Evolutionary conservation across 2,797 vertebrate species (phyloP).

Genomic region (Anableps anableps): DNA sequence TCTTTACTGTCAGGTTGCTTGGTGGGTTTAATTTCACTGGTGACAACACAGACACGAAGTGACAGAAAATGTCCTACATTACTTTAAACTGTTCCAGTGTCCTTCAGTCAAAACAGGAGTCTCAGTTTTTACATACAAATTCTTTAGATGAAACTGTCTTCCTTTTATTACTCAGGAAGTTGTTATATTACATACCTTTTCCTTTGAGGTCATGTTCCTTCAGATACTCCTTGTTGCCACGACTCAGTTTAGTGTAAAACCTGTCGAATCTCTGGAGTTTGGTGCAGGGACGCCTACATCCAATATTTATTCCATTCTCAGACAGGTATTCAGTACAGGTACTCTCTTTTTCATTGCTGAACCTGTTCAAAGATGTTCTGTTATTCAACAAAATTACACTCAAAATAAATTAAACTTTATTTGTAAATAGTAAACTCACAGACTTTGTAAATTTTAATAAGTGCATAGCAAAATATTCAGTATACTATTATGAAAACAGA

Average conservation of each 20-base stretch:
- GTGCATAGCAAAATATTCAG: no score
- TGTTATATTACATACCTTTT: constrained; percentile 56
- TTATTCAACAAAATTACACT: neutral
- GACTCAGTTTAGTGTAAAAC: constrained; percentile 47
- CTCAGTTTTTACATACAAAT: neutral
- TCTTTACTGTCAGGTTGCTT: constrained; percentile 75
- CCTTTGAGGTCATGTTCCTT: rapidly evolving
- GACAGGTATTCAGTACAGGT: constrained; percentile 65
- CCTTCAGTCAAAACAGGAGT: neutral
- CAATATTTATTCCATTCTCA: constrained; percentile 38
- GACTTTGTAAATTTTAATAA: neutral
- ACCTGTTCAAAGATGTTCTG: constrained; percentile 53
- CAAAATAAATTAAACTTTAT: neutral
- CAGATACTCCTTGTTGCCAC: rapidly evolving
- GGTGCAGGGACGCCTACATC: constrained; percentile 45
- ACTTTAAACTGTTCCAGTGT: neutral
- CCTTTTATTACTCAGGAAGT: no score
- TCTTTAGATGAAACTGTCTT: neutral
- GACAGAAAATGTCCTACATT: neutral
- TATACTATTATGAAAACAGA: no score
- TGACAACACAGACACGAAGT: constrained; percentile 15
- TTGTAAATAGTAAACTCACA: neutral
- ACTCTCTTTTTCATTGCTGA: rapidly evolving
- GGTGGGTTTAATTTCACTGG: constrained; percentile 79
- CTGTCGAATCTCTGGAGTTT: rapidly evolving